A percentile compares a stretch with the other conserved stretches of the same genome.
Evolutionary conservation across 2,113 vertebrate species (phyloP).

Genomic region (Melanerpes formicivorus): DNA sequence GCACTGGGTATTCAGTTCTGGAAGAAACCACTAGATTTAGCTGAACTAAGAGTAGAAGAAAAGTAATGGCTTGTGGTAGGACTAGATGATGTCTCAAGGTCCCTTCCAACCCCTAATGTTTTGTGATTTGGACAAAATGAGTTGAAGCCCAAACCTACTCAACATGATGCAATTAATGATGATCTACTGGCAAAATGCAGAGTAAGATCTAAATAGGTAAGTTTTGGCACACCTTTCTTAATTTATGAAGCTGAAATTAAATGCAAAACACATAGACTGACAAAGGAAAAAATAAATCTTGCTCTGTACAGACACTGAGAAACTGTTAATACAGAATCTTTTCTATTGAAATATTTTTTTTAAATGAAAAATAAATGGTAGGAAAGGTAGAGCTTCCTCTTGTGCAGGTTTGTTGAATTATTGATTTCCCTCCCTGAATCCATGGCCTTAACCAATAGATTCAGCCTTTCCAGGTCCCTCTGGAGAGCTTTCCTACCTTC

Average conservation of each 20-base stretch:
- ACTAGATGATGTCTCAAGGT: no score
- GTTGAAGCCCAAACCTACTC: neutral
- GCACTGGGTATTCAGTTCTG: neutral
- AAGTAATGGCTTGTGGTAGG: neutral
- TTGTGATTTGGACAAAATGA: neutral
- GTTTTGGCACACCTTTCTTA: neutral
- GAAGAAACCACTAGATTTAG: neutral
- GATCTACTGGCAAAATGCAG: neutral
- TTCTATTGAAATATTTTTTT: neutral
- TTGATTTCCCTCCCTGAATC: neutral
- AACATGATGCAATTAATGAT: neutral
- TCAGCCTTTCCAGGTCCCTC: neutral
- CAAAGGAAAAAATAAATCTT: no score
- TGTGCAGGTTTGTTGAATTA: neutral
- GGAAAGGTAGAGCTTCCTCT: neutral
- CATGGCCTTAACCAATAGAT: accelerated
- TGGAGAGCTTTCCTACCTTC: neutral
- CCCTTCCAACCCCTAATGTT: no score
- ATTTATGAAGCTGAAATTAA: neutral
- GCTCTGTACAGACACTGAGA: neutral
- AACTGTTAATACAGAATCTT: neutral
- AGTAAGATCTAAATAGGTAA: neutral
- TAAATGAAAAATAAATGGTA: neutral
- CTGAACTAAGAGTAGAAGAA: neutral
- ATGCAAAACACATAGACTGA: neutral